Percentiles rank a stretch among this genome's conserved stretches.
phyloP scores from a whole-genome alignment of 2,888 invertebrate species.

The Drosophila longiperda region DNA sequence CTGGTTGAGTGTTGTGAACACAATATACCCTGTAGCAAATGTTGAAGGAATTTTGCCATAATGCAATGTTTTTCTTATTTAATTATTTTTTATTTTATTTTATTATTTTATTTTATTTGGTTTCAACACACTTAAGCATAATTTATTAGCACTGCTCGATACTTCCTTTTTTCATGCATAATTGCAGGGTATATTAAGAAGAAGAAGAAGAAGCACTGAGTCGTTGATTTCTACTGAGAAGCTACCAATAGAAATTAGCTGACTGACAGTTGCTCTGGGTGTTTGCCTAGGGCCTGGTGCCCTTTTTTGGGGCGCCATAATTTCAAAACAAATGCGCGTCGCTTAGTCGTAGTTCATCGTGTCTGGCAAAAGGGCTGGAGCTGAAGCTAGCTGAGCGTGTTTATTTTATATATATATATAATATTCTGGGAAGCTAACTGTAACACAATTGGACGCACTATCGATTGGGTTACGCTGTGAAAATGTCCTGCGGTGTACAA shows the following conservation, averaged over 20 bases:
- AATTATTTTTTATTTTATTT: not conserved
- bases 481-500: conserved; percentile 76
- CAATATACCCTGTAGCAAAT: conserved; percentile 12
- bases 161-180: not conserved
- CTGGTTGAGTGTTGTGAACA: not conserved
- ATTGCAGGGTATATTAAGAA: conserved; percentile 30
- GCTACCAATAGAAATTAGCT: conserved; percentile 37
- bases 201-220: conserved; percentile 26
- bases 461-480: conserved; percentile 52
- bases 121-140: too few relatives aligned
- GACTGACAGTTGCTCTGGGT: conserved; percentile 29
- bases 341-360: conserved; percentile 72
- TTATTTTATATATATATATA: conserved; percentile 4
- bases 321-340: conserved; percentile 68
- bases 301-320: conserved; percentile 64
- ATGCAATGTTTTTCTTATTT: not conserved
- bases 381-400: conserved; percentile 22
- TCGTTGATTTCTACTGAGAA: conserved; percentile 46
- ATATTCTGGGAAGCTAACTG: conserved; percentile 25
- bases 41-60: not conserved
- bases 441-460: conserved; percentile 54
- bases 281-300: conserved; percentile 27
- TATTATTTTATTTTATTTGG: too few relatives aligned
- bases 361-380: conserved; percentile 65
- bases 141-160: not conserved